Base-by-base conservation (phyloP, 2,797 vertebrate species). In the Pseudochirops cupreus region DNA sequence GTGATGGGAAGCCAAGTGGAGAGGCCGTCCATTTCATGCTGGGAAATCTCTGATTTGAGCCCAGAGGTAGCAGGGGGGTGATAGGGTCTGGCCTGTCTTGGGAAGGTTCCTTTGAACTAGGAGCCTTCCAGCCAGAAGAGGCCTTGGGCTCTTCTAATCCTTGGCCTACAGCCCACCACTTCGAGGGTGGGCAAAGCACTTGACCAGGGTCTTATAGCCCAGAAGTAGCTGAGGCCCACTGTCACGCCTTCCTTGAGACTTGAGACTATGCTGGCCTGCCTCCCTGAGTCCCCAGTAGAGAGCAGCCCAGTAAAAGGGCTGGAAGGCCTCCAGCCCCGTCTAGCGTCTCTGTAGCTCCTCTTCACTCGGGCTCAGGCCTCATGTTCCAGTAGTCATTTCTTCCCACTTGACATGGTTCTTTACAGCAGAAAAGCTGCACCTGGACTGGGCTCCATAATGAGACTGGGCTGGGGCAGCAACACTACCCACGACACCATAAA, bases 381-480 rank as follows among this genome's bases (percentile, higher is more conserved):
- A 5, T 39, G 28, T 39, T 39, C 33, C 16, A 16, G 33, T 1
- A 9, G n/a, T 7, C 67, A 21, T 18, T 74, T 74, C 14, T 74
- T 21, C 67, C 67, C 16, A 74, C 0, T 6, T 39, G 33, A 74
- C 16, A 39, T 5, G 4, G 6, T 39, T 24, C 7, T 74, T 74
- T 82, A 74, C 33, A 74, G 12, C 1, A 46, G 39, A 26, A 39
- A 74, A 82, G 18, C n/a, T 46, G 74, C 18, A 46, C 10, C 39
- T 46, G 18, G 74, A 7, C 21, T 26, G 21, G 9, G n/a, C 14
- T 74, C 16, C 2, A 39, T 18, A 39, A n/a, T 74, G 2, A 0
- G 31, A 3, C 1, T 16, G 31, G 6, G n/a, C 5, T 16, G 0
- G n/a, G 67, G 7, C 4, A 1, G 67, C 14, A 1, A 31, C 39